Percentiles rank a stretch among this genome's conserved stretches.
Conservation (phyloP, 2,888 invertebrate species). For the Rotaria magnacalcarata region DNA sequence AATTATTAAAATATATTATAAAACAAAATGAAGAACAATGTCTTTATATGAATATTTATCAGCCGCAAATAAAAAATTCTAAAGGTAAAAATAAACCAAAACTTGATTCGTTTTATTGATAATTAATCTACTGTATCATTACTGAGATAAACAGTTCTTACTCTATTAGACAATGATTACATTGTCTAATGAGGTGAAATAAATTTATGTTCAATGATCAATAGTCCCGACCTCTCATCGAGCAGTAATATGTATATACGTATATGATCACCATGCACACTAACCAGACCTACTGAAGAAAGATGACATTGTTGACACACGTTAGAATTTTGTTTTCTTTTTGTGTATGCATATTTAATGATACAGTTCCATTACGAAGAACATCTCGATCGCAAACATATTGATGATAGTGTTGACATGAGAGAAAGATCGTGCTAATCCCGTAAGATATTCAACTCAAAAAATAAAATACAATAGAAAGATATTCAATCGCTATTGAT, state of each 20-base stretch:
- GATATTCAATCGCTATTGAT: background rate
- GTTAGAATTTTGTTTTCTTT: background rate
- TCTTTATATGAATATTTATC: constrained; percentile 36
- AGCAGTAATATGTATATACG: no score
- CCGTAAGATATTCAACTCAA: background rate
- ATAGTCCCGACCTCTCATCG: background rate
- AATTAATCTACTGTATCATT: background rate
- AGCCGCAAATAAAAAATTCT: constrained; percentile 11
- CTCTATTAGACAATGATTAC: background rate
- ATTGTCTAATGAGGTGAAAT: background rate
- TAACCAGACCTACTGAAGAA: background rate
- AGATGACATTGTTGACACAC: background rate
- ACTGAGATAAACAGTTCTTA: background rate
- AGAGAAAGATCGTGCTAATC: background rate
- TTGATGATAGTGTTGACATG: background rate
- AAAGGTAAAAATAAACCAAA: background rate
- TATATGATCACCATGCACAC: background rate
- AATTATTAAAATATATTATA: constrained; percentile 6
- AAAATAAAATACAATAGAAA: background rate
- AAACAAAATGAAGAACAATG: constrained; percentile 28
- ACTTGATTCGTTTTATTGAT: background rate
- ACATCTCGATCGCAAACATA: background rate
- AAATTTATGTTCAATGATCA: background rate
- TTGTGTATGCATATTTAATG: background rate
- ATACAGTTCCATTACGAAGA: background rate